Percentiles rank a stretch among this genome's conserved stretches.
These are phyloP conservation scores for Schizopygopsis malacanthus DNA, from an alignment of 2,797 vertebrate genomes.

Conservation along the genomic window DNA sequence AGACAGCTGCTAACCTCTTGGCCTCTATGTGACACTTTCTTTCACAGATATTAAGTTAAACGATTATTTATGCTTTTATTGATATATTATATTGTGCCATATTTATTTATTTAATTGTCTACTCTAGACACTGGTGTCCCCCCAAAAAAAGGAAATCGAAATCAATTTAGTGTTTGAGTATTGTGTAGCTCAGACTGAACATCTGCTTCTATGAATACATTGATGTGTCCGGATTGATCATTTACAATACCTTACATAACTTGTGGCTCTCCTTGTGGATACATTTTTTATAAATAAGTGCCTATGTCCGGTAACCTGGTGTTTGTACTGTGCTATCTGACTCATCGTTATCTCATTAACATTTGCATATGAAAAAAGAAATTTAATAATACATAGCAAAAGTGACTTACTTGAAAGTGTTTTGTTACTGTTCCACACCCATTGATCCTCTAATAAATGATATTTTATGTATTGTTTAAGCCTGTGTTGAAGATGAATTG, in stretches of 20 bases:
- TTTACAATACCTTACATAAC: conserved; percentile 1
- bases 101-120: conserved; percentile 53
- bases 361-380: conserved; percentile 18
- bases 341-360: conserved; percentile 28
- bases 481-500: conserved; percentile 3
- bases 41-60: conserved; percentile 7
- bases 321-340: conserved; percentile 25
- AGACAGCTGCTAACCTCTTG: conserved; percentile 11
- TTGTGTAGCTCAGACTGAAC: not conserved
- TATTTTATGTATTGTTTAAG: conserved; percentile 19
- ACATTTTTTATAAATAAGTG: conserved; percentile 46
- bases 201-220: conserved; percentile 7
- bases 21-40: not conserved
- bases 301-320: conserved; percentile 38
- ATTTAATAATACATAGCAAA: conserved; percentile 19
- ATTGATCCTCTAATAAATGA: conserved; percentile 26
- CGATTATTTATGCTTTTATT: conserved; percentile 35
- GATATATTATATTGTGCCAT: conserved; percentile 30
- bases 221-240: conserved; percentile 21
- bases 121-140: not conserved
- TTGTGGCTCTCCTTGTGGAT: conserved; percentile 40
- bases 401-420: conserved; percentile 12
- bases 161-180: not conserved
- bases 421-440: conserved; percentile 19
- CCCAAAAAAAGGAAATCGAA: not conserved